phyloP scores from a whole-genome alignment of 2,113 vertebrate species.

The Percopsis transmontana region DNA sequence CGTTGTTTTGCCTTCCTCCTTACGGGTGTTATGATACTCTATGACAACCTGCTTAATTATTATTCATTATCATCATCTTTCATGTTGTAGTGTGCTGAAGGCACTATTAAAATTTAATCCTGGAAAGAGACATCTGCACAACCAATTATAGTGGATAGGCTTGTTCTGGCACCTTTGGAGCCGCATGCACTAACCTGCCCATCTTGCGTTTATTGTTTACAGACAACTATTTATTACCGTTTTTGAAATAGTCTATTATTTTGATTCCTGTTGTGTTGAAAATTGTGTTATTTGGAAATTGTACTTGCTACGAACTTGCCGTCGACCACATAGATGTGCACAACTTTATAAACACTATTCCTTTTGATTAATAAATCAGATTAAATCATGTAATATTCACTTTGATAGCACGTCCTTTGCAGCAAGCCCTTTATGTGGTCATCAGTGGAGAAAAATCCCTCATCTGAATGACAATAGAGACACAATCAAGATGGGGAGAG shows the following conservation, averaged over 20 bases:
- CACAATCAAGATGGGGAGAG: background rate
- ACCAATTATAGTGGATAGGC: background rate
- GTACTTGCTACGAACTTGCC: background rate
- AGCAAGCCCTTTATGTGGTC: conserved; percentile 84
- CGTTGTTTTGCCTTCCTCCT: too few relatives aligned
- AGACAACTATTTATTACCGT: background rate
- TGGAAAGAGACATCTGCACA: background rate
- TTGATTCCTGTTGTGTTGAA: background rate
- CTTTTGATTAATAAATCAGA: background rate
- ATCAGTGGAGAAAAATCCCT: conserved; percentile 88
- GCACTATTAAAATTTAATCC: background rate
- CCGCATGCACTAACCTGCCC: background rate
- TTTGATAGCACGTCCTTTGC: conserved; percentile 63
- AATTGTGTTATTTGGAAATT: background rate
- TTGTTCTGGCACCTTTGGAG: too few relatives aligned
- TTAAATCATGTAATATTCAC: background rate
- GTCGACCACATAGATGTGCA: background rate
- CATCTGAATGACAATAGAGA: conserved; percentile 70
- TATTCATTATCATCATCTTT: background rate
- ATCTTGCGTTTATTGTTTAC: background rate
- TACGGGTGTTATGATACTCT: background rate
- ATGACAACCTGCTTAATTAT: background rate
- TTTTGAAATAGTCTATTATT: background rate
- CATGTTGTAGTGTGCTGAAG: background rate
- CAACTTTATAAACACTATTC: background rate